Conservation (phyloP, 2,797 vertebrate genomes). For the Anas georgica region DNA sequence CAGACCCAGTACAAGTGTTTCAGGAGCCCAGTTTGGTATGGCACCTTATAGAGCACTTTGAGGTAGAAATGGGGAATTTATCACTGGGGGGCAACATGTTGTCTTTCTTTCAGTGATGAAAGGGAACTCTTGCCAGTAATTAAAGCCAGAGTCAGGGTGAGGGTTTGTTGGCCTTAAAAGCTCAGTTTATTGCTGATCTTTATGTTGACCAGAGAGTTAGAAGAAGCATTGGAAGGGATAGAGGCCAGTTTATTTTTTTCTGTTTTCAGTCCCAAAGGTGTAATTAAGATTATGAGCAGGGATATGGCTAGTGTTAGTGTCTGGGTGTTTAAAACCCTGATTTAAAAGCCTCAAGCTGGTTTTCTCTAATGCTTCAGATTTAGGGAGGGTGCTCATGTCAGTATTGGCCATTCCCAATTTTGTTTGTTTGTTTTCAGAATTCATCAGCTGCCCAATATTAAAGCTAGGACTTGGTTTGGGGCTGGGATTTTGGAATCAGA, state of each 20-base stretch:
- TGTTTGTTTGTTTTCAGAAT: not conserved
- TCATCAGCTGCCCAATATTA: not conserved
- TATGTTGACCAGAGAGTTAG: not conserved
- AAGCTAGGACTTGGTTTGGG: not conserved
- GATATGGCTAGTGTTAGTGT: not conserved
- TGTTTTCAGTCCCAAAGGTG: not conserved
- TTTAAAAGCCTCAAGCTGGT: no score
- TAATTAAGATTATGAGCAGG: not conserved
- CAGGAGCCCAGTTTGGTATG: not conserved
- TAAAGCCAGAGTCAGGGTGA: not conserved
- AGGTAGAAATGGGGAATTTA: not conserved
- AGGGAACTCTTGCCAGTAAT: not conserved
- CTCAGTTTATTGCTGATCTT: not conserved
- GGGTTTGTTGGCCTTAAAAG: not conserved
- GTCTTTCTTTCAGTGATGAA: not conserved
- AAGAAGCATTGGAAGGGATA: not conserved
- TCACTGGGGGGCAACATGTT: not conserved
- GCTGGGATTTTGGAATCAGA: not conserved
- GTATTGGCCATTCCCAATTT: not conserved
- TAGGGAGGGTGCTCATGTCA: not conserved
- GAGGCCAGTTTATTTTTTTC: not conserved
- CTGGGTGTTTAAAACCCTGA: not conserved
- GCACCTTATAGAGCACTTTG: not conserved
- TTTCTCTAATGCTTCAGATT: not conserved
- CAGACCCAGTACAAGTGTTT: not conserved